Evolutionary conservation across 2,113 vertebrate species (phyloP), one percentile per base, ranked within the genome.

Genomic region (Hemicordylus capensis): DNA sequence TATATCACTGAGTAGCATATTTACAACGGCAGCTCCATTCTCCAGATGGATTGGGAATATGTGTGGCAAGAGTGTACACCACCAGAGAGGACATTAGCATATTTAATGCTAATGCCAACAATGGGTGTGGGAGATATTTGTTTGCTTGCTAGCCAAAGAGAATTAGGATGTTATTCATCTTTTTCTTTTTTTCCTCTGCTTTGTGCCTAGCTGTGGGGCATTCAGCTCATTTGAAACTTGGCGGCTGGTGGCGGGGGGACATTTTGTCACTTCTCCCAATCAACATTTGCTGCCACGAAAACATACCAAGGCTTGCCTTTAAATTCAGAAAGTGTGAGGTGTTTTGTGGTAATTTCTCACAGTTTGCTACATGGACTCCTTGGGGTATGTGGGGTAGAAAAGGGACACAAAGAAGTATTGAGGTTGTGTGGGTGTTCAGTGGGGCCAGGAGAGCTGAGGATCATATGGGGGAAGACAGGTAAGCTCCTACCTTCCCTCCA

Each of bases 91-190:
- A 22, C 61, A 64, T 77, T 26, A 66, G 34, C 74, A 85, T 54
- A 46, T 0, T 78, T 26, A 61, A 31, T 2, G 0, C 20, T 3
- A 0, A 59, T 61, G n/a, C 58, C 28, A 22, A 22, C 39, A 31
- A 74, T 58, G 1, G 0, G 6, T 4, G 51, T 39, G 75, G 6
- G 6, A 31, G 81, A 2, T 11, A 6, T 5, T 59, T 58, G 67
- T 4, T 81, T 74, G 31, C 44, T 83, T 46, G 51, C 67, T 17
- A 73, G 73, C 46, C 48, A 59, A 44, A 59, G 79, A 72, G 58
- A 76, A 37, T 59, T 54, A 70, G 2, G 67, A 61, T 0, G 1
- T 74, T n/a, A 39, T 90, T 85, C 12, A 12, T 88, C 77, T 54
- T 7, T 46, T 44, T 17, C 0, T 26, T 34, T 37, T 26, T 22